Evolutionary conservation across 2,888 invertebrate species (phyloP), one percentile per base, ranked within the genome.

Genomic region (Orthosia gracilis): DNA sequence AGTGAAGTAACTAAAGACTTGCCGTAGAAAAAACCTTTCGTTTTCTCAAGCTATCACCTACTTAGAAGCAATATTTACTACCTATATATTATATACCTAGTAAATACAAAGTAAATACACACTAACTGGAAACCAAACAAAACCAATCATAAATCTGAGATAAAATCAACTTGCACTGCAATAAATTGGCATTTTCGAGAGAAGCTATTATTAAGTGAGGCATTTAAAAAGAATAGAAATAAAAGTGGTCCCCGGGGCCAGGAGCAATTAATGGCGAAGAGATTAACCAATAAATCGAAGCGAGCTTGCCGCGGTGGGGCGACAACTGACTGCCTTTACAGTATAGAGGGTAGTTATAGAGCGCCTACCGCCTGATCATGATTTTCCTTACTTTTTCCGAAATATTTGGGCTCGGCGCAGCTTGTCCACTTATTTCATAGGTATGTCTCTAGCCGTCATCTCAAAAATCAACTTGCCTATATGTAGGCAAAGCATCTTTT

Each of bases 261-360:
- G 74, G 67, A 85, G 91, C 91, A 93, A 94, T 94, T 93, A 93
- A 91, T 88, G 85, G 85, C 80, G 84, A 80, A 87, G 83, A 86
- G 87, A 90, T 89, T 88, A 88, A 87, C 88, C 89, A 91, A 91
- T 91, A 92, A 92, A 92, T 91, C 89, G 88, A 87, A 79, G 83
- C 69, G 85, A 85, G 83, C 87, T 81, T 85, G 84, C 85, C 63
- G 83, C 78, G 73, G 84, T 73, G 72, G 79, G 62, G 74, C 73
- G 83, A 85, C 80, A 76, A 70, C 72, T 71, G 49, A 57, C 21
- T 40, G 21, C 0, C 68, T 54, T 54, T 50, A 1, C 58, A 63
- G 82, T 26, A 71, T 71, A 26, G 31, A 69, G 58, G 15, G 17
- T 11, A 5, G 47, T 15, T 62, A 17, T 61, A 69, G 80, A 79